These are phyloP conservation scores for Apis dorsata DNA, from an alignment of 1,140 invertebrate genomes.

Conservation along the genomic window DNA sequence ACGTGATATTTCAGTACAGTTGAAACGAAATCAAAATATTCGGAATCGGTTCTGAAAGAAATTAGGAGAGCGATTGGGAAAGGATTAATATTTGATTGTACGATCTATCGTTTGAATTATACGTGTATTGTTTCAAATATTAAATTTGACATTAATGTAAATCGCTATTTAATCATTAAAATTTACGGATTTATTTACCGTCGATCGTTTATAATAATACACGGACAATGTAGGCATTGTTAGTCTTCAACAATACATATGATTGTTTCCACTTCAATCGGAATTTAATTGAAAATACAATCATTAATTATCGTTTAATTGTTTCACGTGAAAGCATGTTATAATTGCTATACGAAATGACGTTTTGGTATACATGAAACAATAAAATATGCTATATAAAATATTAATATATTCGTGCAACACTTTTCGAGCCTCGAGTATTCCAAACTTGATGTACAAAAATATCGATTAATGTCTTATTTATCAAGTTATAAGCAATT, in stretches of 20 bases:
- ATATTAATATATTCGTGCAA: no score
- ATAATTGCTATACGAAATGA: background rate
- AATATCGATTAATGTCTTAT: no score
- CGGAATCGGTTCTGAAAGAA: no score
- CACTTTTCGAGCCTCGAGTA: no score
- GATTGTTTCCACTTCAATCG: background rate
- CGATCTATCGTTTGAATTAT: no score
- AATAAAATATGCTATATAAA: no score
- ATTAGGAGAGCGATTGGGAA: no score
- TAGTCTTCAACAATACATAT: background rate
- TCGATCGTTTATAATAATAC: conserved; percentile 9
- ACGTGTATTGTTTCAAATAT: background rate
- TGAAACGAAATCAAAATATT: no score
- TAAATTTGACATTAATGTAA: background rate
- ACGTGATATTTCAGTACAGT: no score
- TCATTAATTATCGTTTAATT: background rate
- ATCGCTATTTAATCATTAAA: background rate
- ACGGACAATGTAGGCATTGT: conserved; percentile 2
- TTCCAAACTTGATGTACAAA: no score
- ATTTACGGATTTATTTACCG: conserved; percentile 3
- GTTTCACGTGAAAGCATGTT: background rate
- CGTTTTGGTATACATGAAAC: background rate
- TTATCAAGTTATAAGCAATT: no score
- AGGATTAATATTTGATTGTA: no score
- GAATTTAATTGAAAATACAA: conserved; percentile 4